Evolutionary conservation across 2,113 vertebrate genomes (phyloP).

Genomic region (Tonatia bakeri): DNA sequence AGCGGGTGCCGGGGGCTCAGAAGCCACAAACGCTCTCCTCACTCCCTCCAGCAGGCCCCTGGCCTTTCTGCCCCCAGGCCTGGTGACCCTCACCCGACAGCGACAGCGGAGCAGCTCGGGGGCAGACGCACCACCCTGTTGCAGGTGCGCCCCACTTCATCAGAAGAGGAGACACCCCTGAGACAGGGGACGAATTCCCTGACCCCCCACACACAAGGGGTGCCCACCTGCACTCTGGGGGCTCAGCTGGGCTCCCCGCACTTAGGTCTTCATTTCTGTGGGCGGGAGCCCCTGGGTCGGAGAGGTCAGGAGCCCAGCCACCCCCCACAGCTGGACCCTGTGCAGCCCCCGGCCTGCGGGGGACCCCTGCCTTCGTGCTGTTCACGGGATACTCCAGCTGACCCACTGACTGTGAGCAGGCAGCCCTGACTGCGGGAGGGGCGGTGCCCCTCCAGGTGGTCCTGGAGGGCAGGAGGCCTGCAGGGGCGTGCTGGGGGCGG

Average conservation of each 20-base stretch:
- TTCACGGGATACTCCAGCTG: neutral
- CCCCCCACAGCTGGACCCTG: neutral
- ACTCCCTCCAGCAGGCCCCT: neutral
- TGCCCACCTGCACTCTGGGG: neutral
- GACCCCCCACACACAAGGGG: neutral
- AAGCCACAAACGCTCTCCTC: neutral
- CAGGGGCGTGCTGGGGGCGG: too few species aligned
- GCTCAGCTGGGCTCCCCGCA: neutral
- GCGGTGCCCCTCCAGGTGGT: neutral
- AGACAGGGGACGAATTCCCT: too few species aligned
- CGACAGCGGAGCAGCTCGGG: neutral
- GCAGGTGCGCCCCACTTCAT: neutral
- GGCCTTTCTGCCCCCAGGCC: neutral
- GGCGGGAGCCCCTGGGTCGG: neutral
- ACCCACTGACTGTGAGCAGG: neutral
- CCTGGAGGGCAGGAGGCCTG: too few species aligned
- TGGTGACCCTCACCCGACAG: neutral
- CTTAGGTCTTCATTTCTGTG: neutral
- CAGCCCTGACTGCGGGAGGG: neutral
- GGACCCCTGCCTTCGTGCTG: accelerated
- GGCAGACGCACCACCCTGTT: neutral
- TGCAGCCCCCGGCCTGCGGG: neutral
- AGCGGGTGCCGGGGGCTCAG: accelerated
- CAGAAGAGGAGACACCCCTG: neutral
- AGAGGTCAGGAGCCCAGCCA: neutral